phyloP scores from a whole-genome alignment of 2,113 vertebrate genomes.

The Rhombomys opimus region DNA sequence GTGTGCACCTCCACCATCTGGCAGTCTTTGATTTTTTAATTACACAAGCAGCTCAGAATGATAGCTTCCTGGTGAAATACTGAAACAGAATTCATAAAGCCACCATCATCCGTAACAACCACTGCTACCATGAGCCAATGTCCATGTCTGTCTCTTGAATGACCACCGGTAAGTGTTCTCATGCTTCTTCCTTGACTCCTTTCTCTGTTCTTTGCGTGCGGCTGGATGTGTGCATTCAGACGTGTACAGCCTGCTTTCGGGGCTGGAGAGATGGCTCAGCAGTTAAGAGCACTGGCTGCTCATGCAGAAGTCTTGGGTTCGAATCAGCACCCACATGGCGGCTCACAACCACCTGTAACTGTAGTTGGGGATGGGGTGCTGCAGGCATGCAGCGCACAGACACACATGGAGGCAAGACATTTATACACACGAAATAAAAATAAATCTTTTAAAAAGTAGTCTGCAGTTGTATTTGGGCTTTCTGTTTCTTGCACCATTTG shows the following conservation, averaged over 20 bases:
- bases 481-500: too few species aligned
- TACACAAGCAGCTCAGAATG: neutral
- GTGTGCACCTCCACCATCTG: too few species aligned
- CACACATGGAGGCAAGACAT: too few species aligned
- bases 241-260: neutral
- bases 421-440: too few species aligned
- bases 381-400: too few species aligned
- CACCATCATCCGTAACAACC: neutral
- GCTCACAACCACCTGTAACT: neutral
- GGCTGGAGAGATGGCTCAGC: neutral
- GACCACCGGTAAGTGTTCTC: fast-evolving
- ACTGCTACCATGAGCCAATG: fast-evolving
- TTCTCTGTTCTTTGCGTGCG: fast-evolving
- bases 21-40: neutral
- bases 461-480: neutral
- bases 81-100: neutral
- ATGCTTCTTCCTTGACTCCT: neutral
- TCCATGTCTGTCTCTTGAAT: fast-evolving
- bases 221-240: neutral
- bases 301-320: neutral
- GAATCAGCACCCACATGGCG: neutral
- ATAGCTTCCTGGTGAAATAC: neutral
- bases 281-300: neutral
- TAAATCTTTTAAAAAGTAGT: neutral
- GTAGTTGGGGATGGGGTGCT: too few species aligned